These are phyloP conservation scores for Anolis sagrei DNA, from an alignment of 2,113 vertebrate species.

Conservation along the genomic window DNA sequence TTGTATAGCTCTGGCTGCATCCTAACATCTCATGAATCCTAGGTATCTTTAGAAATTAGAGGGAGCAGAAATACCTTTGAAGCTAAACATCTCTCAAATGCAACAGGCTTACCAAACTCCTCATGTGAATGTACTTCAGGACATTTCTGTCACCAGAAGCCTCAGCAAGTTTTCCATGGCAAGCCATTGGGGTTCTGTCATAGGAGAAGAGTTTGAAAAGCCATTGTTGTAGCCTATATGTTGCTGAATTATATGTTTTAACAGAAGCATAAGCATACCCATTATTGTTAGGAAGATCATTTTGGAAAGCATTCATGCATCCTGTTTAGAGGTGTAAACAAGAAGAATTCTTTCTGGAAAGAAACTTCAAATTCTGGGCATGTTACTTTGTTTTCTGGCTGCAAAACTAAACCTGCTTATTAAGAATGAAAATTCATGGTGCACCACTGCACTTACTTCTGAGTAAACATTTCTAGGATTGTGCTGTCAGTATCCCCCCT, in stretches of 20 bases:
- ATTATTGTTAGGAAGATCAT: neutral
- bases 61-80: neutral
- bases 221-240: neutral
- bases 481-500: neutral
- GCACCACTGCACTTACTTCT: neutral
- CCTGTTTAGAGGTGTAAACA: neutral
- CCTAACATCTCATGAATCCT: neutral
- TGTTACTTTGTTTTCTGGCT: neutral
- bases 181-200: neutral
- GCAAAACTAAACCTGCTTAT: neutral
- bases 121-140: neutral
- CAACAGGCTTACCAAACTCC: neutral
- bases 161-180: neutral
- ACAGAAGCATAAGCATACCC: neutral
- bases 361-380: neutral
- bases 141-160: neutral
- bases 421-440: neutral
- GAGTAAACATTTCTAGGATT: neutral
- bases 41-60: neutral
- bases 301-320: neutral
- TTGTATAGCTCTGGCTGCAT: too few species aligned
- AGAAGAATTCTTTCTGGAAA: neutral
- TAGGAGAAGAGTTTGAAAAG: neutral
- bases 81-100: neutral
- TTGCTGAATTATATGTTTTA: neutral